Evolutionary conservation across 2,797 vertebrate genomes (phyloP).

Genomic region (Eulemur mongoz): DNA sequence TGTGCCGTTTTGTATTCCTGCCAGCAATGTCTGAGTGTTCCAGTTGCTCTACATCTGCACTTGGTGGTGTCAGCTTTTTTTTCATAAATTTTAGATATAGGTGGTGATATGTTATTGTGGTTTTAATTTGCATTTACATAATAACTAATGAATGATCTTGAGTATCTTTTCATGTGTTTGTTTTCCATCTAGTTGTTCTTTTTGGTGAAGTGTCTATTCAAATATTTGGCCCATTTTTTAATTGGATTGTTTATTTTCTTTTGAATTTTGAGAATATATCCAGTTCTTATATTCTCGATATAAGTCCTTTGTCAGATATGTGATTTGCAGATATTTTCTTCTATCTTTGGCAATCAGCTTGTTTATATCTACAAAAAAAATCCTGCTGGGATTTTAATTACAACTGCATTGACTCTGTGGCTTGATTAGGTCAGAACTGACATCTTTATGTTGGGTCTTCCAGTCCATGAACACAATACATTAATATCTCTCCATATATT

Average conservation of each 20-base stretch:
- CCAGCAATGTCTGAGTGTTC: not conserved
- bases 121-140: not conserved
- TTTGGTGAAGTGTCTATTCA: not conserved
- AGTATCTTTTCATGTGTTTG: not conserved
- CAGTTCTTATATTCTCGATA: not conserved
- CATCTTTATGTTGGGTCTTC: not conserved
- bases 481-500: not conserved
- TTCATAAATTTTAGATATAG: not conserved
- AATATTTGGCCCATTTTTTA: not conserved
- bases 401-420: not conserved
- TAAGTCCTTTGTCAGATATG: not conserved
- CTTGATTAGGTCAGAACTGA: not conserved
- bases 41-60: not conserved
- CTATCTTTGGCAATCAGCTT: conserved; percentile 2
- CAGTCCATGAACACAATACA: not conserved
- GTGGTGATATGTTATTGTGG: not conserved
- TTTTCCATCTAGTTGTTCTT: not conserved
- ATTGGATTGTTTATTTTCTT: not conserved
- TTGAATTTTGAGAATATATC: not conserved
- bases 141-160: not conserved
- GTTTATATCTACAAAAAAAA: not conserved
- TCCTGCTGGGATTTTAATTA: not conserved
- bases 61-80: not conserved
- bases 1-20: not conserved
- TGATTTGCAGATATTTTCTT: not conserved